These are phyloP conservation scores for Microhierax caerulescens DNA, from an alignment of 2,797 vertebrate species.

Conservation along the genomic window DNA sequence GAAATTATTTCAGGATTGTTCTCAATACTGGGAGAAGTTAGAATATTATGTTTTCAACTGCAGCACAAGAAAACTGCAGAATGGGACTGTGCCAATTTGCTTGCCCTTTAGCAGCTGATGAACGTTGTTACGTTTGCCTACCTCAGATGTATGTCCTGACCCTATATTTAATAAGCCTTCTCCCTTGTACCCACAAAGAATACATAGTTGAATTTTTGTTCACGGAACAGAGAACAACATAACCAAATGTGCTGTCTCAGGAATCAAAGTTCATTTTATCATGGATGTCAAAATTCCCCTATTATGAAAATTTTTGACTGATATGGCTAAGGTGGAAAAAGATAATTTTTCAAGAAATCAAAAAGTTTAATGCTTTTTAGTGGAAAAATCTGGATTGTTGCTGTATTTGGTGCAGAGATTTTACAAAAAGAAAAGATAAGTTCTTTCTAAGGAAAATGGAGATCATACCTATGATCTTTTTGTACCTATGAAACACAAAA, in stretches of 20 bases:
- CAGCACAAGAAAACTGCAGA: background rate
- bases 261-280: background rate
- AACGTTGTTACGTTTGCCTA: background rate
- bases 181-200: background rate
- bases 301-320: background rate
- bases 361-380: background rate
- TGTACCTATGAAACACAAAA: background rate
- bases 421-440: background rate
- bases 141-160: background rate
- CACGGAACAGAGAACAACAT: background rate
- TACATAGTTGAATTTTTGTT: background rate
- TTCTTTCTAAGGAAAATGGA: background rate
- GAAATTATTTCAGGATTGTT: background rate
- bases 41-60: background rate
- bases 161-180: background rate
- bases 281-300: accelerated
- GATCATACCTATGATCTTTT: background rate
- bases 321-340: background rate
- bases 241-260: background rate
- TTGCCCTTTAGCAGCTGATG: background rate
- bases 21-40: background rate
- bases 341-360: background rate
- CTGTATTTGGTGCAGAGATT: background rate
- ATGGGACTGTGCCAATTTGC: background rate
- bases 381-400: background rate